Evolutionary conservation across 2,113 vertebrate species (phyloP).

Genomic region (Seriola dumerili): DNA sequence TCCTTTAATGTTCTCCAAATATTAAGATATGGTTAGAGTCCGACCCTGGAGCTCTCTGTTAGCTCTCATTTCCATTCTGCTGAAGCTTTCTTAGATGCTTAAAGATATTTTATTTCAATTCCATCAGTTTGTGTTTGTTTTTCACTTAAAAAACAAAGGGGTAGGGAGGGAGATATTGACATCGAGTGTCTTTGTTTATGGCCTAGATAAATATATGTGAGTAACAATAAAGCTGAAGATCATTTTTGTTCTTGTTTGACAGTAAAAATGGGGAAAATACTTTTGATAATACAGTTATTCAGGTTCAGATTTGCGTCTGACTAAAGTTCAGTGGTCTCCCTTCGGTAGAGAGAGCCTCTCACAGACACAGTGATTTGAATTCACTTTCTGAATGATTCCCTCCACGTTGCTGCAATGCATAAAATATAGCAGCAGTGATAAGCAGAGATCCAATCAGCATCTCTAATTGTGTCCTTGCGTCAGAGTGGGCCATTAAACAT

Average conservation of each 20-base stretch:
- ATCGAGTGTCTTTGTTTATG: neutral
- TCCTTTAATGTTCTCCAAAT: neutral
- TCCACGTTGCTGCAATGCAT: neutral
- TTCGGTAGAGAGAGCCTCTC: neutral
- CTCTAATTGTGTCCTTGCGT: neutral
- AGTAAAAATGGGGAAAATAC: too few relatives aligned
- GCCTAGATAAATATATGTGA: neutral
- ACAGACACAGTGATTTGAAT: neutral
- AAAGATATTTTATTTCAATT: conserved; percentile 22
- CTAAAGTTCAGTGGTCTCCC: neutral
- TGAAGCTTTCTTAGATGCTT: conserved; percentile 8
- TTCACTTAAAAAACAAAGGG: neutral
- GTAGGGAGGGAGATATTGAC: neutral
- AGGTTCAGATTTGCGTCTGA: conserved; percentile 1
- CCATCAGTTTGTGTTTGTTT: neutral
- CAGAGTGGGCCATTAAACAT: too few relatives aligned
- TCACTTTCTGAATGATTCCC: neutral
- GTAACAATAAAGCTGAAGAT: neutral
- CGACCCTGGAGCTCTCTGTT: neutral
- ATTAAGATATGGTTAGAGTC: neutral
- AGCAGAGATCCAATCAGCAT: neutral
- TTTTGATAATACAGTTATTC: neutral
- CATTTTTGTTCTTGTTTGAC: neutral
- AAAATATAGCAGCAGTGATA: neutral
- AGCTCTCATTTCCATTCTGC: conserved; percentile 38